Conservation (phyloP, 2,888 invertebrate species). For the Allophyes oxyacanthae region DNA sequence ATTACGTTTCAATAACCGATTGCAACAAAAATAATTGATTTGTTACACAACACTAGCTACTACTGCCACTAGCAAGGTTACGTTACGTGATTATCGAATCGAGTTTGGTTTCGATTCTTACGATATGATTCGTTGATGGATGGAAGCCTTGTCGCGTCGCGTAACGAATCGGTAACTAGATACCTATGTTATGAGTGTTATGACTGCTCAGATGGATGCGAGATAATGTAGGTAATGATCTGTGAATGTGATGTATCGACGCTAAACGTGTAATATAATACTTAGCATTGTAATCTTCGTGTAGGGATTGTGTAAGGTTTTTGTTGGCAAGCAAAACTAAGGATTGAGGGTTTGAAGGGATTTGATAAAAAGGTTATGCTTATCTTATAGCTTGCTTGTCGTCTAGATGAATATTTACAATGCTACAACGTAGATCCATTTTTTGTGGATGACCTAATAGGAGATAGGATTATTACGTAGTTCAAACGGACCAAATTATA, state of each 20-base stretch:
- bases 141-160: slow-evolving; percentile 58
- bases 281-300: slow-evolving; percentile 12
- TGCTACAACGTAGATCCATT: too few species aligned
- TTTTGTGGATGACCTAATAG: too few species aligned
- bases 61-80: slow-evolving; percentile 67
- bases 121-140: slow-evolving; percentile 63
- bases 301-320: slow-evolving; percentile 13
- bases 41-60: slow-evolving; percentile 54
- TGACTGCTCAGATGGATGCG: slow-evolving; percentile 43
- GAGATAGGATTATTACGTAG: too few species aligned
- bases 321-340: background rate
- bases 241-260: slow-evolving; percentile 38
- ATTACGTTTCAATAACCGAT: slow-evolving; percentile 37
- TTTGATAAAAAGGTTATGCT: slow-evolving; percentile 8
- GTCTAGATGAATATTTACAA: background rate
- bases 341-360: background rate
- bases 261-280: slow-evolving; percentile 29
- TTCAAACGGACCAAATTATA: too few species aligned
- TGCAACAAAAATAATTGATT: slow-evolving; percentile 50
- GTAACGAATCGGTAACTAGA: slow-evolving; percentile 61
- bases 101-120: slow-evolving; percentile 63
- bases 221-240: slow-evolving; percentile 54
- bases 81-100: slow-evolving; percentile 71
- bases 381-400: background rate
- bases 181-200: slow-evolving; percentile 48